Conservation (phyloP, 2,113 vertebrate species). For the Mungos mungo region DNA sequence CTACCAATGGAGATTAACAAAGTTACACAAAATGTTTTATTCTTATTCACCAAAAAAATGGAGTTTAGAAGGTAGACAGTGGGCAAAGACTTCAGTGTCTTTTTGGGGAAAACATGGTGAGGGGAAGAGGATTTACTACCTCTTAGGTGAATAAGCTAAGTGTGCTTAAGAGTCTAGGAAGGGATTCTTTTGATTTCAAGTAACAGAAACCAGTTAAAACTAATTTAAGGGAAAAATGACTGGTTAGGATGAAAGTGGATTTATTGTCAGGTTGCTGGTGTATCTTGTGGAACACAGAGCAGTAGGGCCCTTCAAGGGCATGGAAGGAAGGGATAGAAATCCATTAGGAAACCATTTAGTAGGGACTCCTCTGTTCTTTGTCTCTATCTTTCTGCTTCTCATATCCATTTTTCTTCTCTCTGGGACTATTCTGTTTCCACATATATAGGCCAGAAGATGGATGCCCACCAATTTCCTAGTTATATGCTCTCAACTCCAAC, state of each 20-base stretch:
- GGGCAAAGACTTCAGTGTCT: background rate
- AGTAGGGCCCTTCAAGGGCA: fast-evolving
- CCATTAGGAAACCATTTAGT: fast-evolving
- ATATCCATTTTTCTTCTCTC: background rate
- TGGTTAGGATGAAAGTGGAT: background rate
- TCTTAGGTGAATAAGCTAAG: background rate
- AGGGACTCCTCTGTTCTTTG: background rate
- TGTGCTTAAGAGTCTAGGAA: background rate
- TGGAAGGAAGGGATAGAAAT: background rate
- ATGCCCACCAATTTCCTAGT: background rate
- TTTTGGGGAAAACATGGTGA: background rate
- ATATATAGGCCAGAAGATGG: background rate
- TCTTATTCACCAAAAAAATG: background rate
- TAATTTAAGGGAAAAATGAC: background rate
- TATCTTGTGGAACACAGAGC: background rate
- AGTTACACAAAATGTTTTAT: background rate
- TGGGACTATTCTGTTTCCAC: background rate
- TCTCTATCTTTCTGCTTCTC: background rate
- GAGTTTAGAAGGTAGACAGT: background rate
- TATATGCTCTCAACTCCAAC: background rate
- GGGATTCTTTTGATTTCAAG: background rate
- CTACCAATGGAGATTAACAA: background rate
- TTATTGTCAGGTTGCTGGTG: background rate
- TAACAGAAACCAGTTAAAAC: background rate
- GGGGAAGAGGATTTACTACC: background rate